phyloP scores from a whole-genome alignment of 2,797 vertebrate species.

The Cuniculus paca region DNA sequence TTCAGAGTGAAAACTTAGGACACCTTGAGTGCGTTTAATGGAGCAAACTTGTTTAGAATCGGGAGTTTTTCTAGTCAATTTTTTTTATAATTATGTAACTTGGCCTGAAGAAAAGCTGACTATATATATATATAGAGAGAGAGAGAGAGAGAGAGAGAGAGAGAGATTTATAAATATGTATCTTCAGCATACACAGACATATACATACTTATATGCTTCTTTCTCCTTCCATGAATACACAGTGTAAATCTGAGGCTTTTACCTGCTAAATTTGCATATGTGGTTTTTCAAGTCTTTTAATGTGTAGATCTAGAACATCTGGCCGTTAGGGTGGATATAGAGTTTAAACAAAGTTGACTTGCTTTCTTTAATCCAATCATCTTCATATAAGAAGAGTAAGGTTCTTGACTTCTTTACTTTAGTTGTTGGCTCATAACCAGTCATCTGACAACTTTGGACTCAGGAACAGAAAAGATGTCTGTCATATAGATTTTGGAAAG shows the following conservation, averaged over 20 bases:
- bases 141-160: too few relatives aligned
- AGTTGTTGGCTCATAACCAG: neutral
- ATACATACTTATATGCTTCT: rapidly evolving
- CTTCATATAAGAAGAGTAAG: neutral
- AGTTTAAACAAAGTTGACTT: neutral
- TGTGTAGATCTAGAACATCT: neutral
- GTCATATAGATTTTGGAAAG: neutral
- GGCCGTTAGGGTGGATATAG: neutral
- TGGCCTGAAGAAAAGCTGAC: neutral
- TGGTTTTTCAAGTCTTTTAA: neutral
- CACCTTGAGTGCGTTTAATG: neutral
- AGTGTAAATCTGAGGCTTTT: neutral
- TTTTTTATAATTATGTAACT: neutral
- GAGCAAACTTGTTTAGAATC: neutral
- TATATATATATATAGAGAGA: too few relatives aligned
- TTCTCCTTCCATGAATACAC: neutral
- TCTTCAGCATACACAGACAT: neutral
- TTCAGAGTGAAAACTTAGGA: neutral
- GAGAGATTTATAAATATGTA: too few relatives aligned
- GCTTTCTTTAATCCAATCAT: neutral
- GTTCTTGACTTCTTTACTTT: neutral
- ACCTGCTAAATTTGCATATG: neutral
- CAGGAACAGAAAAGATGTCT: neutral
- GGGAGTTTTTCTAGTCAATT: neutral
- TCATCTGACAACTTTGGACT: neutral